Evolutionary conservation across 64 coral and sea anemone genomes (phyloP).

Genomic region (Actinia equina): DNA sequence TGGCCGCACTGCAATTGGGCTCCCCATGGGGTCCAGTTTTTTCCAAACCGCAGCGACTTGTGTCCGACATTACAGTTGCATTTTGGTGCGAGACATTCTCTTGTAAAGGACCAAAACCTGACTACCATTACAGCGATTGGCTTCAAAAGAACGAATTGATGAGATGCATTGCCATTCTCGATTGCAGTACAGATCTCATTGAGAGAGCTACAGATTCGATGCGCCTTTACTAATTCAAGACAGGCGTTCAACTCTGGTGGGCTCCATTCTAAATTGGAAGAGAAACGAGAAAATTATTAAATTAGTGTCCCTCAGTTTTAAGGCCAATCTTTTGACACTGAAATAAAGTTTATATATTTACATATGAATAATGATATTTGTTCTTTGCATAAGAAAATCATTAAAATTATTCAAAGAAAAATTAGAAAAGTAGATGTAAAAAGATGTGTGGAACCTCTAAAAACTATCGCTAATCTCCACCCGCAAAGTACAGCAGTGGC

Average conservation of each 20-base stretch:
- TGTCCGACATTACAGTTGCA: background rate
- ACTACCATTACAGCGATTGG: background rate
- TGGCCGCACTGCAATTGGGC: conserved; percentile 14
- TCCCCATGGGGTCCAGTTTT: conserved; percentile 26
- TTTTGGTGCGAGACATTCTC: background rate
- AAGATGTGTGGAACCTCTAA: no score
- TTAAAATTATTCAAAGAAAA: no score
- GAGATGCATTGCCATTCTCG: background rate
- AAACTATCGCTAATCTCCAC: no score
- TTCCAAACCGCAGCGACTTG: background rate
- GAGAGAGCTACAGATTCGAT: background rate
- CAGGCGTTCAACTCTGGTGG: background rate
- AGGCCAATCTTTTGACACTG: no score
- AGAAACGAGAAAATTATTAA: no score
- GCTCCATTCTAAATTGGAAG: background rate
- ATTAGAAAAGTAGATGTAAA: no score
- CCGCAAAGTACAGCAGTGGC: no score
- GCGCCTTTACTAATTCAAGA: background rate
- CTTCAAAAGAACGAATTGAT: background rate
- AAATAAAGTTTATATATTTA: no score
- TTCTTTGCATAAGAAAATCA: no score
- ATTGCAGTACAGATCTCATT: background rate
- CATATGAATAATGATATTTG: no score
- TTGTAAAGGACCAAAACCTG: conserved; percentile 2
- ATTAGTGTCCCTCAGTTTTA: no score